phyloP scores from a whole-genome alignment of 2,888 invertebrate species.

The Lasioglossum oenotherae region DNA sequence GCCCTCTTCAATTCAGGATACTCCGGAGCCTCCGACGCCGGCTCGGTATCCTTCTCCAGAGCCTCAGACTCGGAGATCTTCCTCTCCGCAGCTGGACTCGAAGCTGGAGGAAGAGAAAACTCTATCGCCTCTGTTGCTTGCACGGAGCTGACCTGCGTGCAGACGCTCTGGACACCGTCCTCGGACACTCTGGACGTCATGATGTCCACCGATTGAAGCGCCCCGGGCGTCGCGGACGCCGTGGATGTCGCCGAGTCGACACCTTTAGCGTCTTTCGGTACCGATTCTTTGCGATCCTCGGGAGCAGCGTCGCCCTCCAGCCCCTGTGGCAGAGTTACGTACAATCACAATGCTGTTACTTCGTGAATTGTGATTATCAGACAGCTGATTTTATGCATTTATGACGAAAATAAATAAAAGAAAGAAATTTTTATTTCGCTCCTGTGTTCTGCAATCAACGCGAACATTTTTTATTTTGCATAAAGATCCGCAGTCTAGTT shows the following conservation, averaged over 20 bases:
- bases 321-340: conserved; percentile 84
- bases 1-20: conserved; percentile 44
- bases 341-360: neutral
- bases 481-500: neutral
- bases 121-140: conserved; percentile 35
- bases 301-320: conserved; percentile 83
- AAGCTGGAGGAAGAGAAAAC: neutral
- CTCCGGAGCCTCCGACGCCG: conserved; percentile 37
- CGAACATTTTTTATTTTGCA: no score
- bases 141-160: conserved; percentile 86
- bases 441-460: no score
- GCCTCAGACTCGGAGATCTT: neutral
- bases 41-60: neutral
- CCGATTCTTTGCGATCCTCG: conserved; percentile 63
- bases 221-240: conserved; percentile 80
- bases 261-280: conserved; percentile 55
- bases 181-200: conserved; percentile 85
- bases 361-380: neutral
- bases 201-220: conserved; percentile 85
- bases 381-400: no score
- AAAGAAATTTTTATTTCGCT: no score
- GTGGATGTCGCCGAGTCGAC: conserved; percentile 82
- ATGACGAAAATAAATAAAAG: no score
- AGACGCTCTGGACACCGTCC: conserved; percentile 85
- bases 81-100: neutral